Evolutionary conservation across 2,113 vertebrate species (phyloP), one percentile per base, ranked within the genome.

Genomic region (Merops nubicus): DNA sequence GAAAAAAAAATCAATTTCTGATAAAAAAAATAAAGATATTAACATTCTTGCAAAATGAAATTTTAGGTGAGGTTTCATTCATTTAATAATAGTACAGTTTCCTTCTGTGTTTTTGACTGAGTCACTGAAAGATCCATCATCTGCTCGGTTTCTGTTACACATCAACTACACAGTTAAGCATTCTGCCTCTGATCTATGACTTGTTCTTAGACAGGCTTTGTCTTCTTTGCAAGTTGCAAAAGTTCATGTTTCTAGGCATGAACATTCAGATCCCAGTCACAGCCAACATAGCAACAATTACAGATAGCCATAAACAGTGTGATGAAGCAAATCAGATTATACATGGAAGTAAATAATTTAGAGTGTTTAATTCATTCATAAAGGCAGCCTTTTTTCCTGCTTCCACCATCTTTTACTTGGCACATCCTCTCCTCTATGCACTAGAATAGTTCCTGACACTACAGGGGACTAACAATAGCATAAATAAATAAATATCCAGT

Each of bases 401-500:
- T 95, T 51, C 56, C 45, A 34, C 23, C 13, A 14, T 11, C n/a
- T 77, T 33, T 36, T 67, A 45, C 67, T 82, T 72, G 29, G 50
- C 53, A 33, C 85, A 57, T 36, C 47, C 20, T 91, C 48, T 60
- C 48, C 53, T 51, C 8, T 31, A 34, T 59, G 51, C 20, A 40
- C 47, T 70, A 7, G 36, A 91, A 51, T 64, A 68, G 47, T 60
- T 89, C 34, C 20, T 79, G 57, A 21, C 73, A 53, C 85, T 77
- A 48, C 76, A 63, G 73, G 76, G 33, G 42, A 87, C 53, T 51
- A 89, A 56, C 33, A 89, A 74, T 47, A 64, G 17, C 63, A 95
- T 87, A 80, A 96, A 97, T 96, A 91, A 96, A 94, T 88, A 94
- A 96, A 82, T 40, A 91, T n/a, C 11, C 56, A 92, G 62, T 26